Base-by-base conservation (phyloP, 2,113 vertebrate genomes). In the Eupsittula cactorum region DNA sequence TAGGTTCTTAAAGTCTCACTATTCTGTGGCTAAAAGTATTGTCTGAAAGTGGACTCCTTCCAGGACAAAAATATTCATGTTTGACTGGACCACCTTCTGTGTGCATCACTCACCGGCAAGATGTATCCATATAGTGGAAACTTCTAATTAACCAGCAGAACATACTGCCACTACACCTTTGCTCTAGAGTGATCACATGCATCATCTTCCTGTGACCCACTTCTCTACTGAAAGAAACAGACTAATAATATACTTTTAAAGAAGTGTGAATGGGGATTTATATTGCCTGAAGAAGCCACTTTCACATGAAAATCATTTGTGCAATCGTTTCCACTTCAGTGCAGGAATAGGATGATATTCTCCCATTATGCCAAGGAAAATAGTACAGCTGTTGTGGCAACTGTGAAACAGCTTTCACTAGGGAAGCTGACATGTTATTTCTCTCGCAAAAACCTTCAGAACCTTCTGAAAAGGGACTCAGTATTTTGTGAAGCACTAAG, bases 401-500 rank as follows among this genome's bases (percentile, higher is more conserved):
- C 31, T 65, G 27, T n/a, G 60, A 79, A 86, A 82, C 28, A 59
- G 69, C 28, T 86, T 94, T 76, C 41, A 13, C 46, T 70, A 17
- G 33, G 33, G 55, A 94, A 96, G 42, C 9, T n/a, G 57, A 69
- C 60, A 52, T 62, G 29, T 16, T 79, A 59, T 80, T 89, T 79
- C 81, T 96, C 75, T 63, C 28, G 39, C 49, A 88, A 80, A 93
- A 87, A 33, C 5, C 19, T 74, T 92, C 75, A 77, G 64, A n/a
- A 86, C 81, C 50, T 91, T 76, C 41, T 76, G 81, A 77, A 96
- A 94, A 96, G 55, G 27, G 94, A 83, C 4, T 18, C 35, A 25
- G 37, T 57, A 50, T 90, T 96, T 97, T 86, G 73, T 73, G 85
- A 95, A 93, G 70, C 53, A 69, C 80, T 96, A 86, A 81, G 33